phyloP scores from a whole-genome alignment of 2,113 vertebrate species.

The Sitta europaea region DNA sequence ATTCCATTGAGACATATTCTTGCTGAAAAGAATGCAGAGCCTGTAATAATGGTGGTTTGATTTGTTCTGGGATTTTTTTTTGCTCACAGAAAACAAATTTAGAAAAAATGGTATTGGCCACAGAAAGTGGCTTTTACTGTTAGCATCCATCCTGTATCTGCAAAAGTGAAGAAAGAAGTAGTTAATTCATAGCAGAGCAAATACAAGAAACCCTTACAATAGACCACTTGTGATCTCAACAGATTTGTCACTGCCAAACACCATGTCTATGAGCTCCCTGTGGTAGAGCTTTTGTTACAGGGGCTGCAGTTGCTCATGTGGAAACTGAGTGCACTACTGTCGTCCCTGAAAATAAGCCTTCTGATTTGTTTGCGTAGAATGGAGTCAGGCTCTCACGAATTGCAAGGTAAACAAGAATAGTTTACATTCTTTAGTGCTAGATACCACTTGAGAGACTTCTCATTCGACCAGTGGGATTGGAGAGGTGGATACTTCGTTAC shows the following conservation, averaged over 20 bases:
- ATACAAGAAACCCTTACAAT: background rate
- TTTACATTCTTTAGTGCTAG: too few species aligned
- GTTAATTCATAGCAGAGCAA: background rate
- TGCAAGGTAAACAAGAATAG: too few species aligned
- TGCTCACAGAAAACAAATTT: background rate
- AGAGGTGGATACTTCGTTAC: too few species aligned
- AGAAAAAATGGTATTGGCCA: background rate
- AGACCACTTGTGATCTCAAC: background rate
- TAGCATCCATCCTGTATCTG: background rate
- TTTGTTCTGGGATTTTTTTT: rapidly evolving
- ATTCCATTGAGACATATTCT: background rate
- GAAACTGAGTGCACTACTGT: background rate
- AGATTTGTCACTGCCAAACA: background rate
- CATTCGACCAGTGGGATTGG: too few species aligned
- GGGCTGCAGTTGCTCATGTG: rapidly evolving
- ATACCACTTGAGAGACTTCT: too few species aligned
- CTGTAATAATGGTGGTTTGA: background rate
- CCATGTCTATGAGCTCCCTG: background rate
- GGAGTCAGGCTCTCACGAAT: too few species aligned
- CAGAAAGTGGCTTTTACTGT: background rate
- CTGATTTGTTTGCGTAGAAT: too few species aligned
- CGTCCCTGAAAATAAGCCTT: too few species aligned
- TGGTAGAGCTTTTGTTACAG: background rate
- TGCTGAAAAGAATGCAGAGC: background rate
- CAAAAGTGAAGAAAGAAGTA: background rate